A percentile compares a stretch with the other conserved stretches of the same genome.
Evolutionary conservation across 2,888 invertebrate species (phyloP).

Genomic region (Camptogramma bilineatum): DNA sequence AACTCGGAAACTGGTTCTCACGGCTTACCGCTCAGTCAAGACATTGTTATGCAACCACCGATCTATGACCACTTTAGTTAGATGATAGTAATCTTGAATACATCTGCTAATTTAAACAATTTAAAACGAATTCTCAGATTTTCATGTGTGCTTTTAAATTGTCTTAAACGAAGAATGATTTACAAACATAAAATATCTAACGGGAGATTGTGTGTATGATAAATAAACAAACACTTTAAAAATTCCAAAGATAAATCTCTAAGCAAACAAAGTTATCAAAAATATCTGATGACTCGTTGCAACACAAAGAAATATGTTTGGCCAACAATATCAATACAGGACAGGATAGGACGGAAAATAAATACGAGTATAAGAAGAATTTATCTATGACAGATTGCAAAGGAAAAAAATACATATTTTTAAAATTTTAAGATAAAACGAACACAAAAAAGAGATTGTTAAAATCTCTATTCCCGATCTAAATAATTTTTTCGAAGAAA

Average conservation of each 20-base stretch:
- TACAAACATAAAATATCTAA: no score
- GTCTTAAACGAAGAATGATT: neutral
- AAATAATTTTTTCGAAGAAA: no score
- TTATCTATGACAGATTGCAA: no score
- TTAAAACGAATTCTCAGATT: neutral
- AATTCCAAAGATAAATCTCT: neutral
- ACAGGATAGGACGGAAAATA: constrained; percentile 3
- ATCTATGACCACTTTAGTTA: constrained; percentile 34
- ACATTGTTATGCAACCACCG: constrained; percentile 39
- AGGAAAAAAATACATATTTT: neutral
- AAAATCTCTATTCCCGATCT: no score
- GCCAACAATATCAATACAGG: constrained; percentile 8
- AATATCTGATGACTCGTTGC: constrained; percentile 8
- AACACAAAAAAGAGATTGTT: no score
- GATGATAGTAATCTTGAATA: constrained; percentile 30
- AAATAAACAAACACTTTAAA: neutral
- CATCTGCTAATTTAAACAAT: constrained; percentile 7
- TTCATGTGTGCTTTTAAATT: neutral
- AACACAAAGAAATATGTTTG: constrained; percentile 15
- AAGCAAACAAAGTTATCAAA: constrained; percentile 11
- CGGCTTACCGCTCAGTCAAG: constrained; percentile 35
- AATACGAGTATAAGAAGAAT: neutral
- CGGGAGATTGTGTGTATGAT: neutral
- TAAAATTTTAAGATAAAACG: no score
- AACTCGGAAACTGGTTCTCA: constrained; percentile 43